Evolutionary conservation across 1,140 invertebrate genomes (phyloP), one percentile per base, ranked within the genome.

Genomic region (Zophobas morio): DNA sequence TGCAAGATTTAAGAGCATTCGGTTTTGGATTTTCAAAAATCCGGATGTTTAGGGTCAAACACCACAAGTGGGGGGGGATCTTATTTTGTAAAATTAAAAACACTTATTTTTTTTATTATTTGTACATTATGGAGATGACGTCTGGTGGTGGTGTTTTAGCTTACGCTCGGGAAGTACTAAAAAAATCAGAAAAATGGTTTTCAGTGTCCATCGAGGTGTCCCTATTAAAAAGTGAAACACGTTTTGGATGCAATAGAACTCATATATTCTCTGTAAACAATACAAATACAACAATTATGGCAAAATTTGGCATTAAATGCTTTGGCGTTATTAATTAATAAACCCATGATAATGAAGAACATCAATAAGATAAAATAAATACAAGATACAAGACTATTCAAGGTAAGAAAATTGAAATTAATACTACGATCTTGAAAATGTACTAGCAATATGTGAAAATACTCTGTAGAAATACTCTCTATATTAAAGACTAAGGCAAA

Each of bases 281-380:
- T 83, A 83, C 82, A 81, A 77, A 81, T 80, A 85, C 84, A 86
- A 85, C 84, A 84, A 84, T 82, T 83, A 86, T 86, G 85, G 85
- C 85, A 84, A 84, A 85, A 85, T 86, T 86, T 86, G 85, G 85
- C 85, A 84, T 86, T 85, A 85, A 85, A 86, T 86, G 85, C 85
- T 86, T 86, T 86, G 85, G 85, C 85, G 85, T 85, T 84, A 83
- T 76, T 40, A 76, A 73, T 80, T 20, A 66, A 79, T 82, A 82
- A 77, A 82, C 81, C 80, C 53, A 74, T 75, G 35, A 75, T 49
- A 42, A 46, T 46, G 42, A 81, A 77, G 75, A 79, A 80, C 79
- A 80, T 76, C 78, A 80, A 56, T 72, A 49, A 60, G 71, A 66
- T 70, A 74, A 74, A 74, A 53, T 56, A 74, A 74, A 56, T 42